Conservation (phyloP, 2,888 invertebrate genomes). For the Napeogenes sylphis region DNA sequence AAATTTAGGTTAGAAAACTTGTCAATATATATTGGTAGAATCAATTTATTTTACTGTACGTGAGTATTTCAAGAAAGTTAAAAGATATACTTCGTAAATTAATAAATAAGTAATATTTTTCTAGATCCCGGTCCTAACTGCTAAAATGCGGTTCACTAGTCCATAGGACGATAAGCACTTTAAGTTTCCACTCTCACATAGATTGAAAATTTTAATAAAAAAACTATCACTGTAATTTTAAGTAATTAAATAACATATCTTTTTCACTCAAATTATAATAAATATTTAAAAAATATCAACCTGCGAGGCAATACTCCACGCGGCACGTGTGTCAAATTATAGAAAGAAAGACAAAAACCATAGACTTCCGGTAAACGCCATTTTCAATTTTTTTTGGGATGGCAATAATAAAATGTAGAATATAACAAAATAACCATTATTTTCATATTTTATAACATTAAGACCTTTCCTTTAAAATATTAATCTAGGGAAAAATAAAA, state of each 20-base stretch:
- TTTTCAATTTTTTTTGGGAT: constrained; percentile 47
- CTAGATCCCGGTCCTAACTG: constrained; percentile 2
- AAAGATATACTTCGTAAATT: background rate
- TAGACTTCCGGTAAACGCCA: constrained; percentile 65
- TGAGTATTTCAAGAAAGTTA: background rate
- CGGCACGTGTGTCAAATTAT: constrained; percentile 77
- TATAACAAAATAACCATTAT: background rate
- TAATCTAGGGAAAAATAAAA: too few relatives aligned
- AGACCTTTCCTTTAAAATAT: background rate
- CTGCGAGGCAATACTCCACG: constrained; percentile 77
- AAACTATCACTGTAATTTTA: constrained; percentile 46
- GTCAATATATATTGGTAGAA: background rate
- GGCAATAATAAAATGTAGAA: constrained; percentile 41
- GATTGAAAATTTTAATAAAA: constrained; percentile 40
- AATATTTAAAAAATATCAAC: constrained; percentile 58
- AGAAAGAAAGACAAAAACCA: constrained; percentile 67
- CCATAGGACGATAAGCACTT: constrained; percentile 17
- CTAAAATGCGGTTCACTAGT: constrained; percentile 18
- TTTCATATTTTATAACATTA: background rate
- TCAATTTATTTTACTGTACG: background rate
- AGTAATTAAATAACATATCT: constrained; percentile 35
- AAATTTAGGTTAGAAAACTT: constrained; percentile 17
- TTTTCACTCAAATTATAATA: constrained; percentile 44
- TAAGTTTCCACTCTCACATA: constrained; percentile 46
- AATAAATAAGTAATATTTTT: background rate